These are phyloP conservation scores for Cryptotermes secundus DNA, from an alignment of 1,140 invertebrate genomes.

Conservation along the genomic window DNA sequence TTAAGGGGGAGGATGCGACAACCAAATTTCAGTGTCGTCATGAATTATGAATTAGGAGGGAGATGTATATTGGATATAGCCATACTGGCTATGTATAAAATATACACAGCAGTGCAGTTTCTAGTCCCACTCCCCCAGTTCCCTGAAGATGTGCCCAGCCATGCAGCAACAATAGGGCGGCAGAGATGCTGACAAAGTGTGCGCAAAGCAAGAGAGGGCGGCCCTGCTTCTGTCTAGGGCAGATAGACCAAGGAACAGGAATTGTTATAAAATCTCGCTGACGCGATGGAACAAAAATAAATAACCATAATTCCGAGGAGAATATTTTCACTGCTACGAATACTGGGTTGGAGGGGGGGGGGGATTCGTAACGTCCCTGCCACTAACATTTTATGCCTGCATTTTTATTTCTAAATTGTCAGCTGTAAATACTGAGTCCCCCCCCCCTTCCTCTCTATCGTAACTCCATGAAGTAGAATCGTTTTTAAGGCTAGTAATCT, in stretches of 20 bases:
- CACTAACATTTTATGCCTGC: too few relatives aligned
- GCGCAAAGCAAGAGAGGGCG: neutral
- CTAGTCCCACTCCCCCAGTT: neutral
- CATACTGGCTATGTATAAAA: neutral
- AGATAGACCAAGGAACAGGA: neutral
- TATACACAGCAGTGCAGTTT: constrained; percentile 1
- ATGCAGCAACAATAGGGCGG: neutral
- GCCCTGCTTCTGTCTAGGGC: neutral
- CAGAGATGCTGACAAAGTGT: constrained; percentile 24
- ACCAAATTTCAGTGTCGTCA: constrained; percentile 23
- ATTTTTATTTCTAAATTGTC: too few relatives aligned
- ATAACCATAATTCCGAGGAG: neutral
- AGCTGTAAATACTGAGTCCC: too few relatives aligned
- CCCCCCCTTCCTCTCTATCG: too few relatives aligned
- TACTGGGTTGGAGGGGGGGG: too few relatives aligned
- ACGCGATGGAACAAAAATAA: neutral
- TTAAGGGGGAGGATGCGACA: neutral
- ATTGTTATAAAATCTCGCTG: constrained; percentile 13
- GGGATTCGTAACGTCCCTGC: too few relatives aligned
- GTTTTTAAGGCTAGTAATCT: too few relatives aligned
- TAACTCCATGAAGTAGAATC: too few relatives aligned
- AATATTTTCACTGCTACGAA: neutral
- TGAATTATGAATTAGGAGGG: constrained; percentile 23
- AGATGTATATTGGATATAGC: neutral
- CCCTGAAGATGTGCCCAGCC: constrained; percentile 2